phyloP scores from a whole-genome alignment of 2,888 invertebrate genomes.

The Cabera pusaria region DNA sequence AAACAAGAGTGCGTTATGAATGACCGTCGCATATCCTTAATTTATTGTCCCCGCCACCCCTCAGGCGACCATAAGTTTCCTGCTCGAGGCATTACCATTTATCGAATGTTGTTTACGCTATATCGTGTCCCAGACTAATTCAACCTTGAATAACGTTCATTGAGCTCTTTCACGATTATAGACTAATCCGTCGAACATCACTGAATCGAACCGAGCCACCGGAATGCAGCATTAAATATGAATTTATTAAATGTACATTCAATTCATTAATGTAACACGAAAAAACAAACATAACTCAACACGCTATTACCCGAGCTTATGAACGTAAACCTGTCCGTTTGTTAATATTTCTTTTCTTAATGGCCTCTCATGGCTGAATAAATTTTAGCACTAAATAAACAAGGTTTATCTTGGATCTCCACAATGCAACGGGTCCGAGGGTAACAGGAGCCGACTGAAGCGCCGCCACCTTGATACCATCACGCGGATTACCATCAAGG shows the following conservation, averaged over 20 bases:
- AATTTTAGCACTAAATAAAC: slow-evolving; percentile 80
- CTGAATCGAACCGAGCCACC: slow-evolving; percentile 17
- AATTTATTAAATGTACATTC: slow-evolving; percentile 58
- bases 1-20: slow-evolving; percentile 76
- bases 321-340: slow-evolving; percentile 66
- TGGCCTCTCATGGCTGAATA: slow-evolving; percentile 71
- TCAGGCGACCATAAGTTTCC: slow-evolving; percentile 66
- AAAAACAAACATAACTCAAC: slow-evolving; percentile 59
- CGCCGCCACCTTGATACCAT: slow-evolving; percentile 77
- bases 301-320: slow-evolving; percentile 61
- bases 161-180: slow-evolving; percentile 47
- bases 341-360: slow-evolving; percentile 74
- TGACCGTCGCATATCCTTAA: slow-evolving; percentile 67
- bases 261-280: slow-evolving; percentile 62
- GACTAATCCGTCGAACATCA: slow-evolving; percentile 42
- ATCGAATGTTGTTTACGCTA: slow-evolving; percentile 63
- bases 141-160: slow-evolving; percentile 69
- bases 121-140: slow-evolving; percentile 58
- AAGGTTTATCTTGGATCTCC: slow-evolving; percentile 75
- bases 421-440: slow-evolving; percentile 72
- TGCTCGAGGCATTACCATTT: slow-evolving; percentile 68
- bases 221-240: slow-evolving; percentile 38
- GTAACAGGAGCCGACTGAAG: slow-evolving; percentile 74
- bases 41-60: slow-evolving; percentile 49
- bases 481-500: slow-evolving; percentile 81